Percentiles rank a stretch among this genome's conserved stretches.
Evolutionary conservation across 2,797 vertebrate species (phyloP).

Genomic region (Phalloptychus januarius): DNA sequence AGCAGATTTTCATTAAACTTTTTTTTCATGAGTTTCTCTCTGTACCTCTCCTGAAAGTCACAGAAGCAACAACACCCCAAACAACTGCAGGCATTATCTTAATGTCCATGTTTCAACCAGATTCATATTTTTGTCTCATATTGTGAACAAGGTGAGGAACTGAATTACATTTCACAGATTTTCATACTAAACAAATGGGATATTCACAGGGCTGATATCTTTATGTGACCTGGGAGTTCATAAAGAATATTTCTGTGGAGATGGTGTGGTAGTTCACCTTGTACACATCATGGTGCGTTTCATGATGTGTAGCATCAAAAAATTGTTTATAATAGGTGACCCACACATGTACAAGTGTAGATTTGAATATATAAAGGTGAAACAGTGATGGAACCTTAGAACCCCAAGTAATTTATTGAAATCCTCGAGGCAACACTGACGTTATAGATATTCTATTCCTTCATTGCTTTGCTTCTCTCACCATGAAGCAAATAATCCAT

Average conservation of each 20-base stretch:
- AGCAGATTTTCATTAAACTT: background rate
- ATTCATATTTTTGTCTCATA: background rate
- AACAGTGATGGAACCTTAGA: background rate
- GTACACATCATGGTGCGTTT: background rate
- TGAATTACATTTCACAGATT: background rate
- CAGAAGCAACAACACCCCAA: background rate
- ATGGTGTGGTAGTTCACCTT: background rate
- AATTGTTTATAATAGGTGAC: background rate
- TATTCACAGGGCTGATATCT: background rate
- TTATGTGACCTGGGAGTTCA: background rate
- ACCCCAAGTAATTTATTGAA: background rate
- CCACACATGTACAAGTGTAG: background rate
- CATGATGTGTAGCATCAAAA: background rate
- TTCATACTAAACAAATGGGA: background rate
- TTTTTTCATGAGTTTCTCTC: background rate
- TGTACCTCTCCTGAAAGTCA: background rate
- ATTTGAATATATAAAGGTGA: background rate
- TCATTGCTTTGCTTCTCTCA: background rate
- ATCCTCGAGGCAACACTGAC: background rate
- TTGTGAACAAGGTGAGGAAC: background rate
- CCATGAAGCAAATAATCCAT: background rate
- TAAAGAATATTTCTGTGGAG: background rate
- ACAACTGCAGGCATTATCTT: background rate
- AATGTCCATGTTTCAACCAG: background rate
- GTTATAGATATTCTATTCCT: background rate